Evolutionary conservation across 2,888 invertebrate species (phyloP).

Genomic region (Dryocosmus kuriphilus): DNA sequence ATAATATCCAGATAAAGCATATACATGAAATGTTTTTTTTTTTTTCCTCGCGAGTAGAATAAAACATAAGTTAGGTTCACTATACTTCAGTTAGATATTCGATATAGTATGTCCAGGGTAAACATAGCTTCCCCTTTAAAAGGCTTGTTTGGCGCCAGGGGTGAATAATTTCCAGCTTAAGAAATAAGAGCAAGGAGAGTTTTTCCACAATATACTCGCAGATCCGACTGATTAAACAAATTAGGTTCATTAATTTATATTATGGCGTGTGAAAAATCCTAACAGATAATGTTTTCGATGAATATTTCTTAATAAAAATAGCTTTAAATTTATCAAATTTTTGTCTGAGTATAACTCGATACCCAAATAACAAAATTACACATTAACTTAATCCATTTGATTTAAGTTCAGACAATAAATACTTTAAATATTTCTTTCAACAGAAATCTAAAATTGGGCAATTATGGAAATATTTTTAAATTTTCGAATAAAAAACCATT

Average conservation of each 20-base stretch:
- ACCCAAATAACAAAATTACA: background rate
- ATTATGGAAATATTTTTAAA: background rate
- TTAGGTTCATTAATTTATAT: slow-evolving; percentile 11
- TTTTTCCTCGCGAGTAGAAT: slow-evolving; percentile 45
- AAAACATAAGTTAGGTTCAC: slow-evolving; percentile 9
- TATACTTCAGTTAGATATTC: slow-evolving; percentile 33
- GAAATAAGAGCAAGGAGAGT: slow-evolving; percentile 32
- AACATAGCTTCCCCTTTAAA: slow-evolving; percentile 31
- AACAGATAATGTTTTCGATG: background rate
- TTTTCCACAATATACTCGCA: slow-evolving; percentile 31
- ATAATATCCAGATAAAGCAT: slow-evolving; percentile 8
- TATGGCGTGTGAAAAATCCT: slow-evolving; percentile 10
- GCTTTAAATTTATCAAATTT: slow-evolving; percentile 4
- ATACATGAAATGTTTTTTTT: slow-evolving; percentile 40
- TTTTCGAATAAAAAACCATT: no score
- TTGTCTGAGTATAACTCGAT: background rate
- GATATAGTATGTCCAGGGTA: slow-evolving; percentile 9
- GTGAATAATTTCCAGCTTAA: slow-evolving; percentile 40
- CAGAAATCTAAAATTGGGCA: background rate
- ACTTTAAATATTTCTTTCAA: no score
- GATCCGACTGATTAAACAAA: slow-evolving; percentile 29
- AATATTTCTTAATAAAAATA: slow-evolving; percentile 1
- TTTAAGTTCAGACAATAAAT: no score
- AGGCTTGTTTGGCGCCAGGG: slow-evolving; percentile 22
- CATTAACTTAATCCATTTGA: no score